Evolutionary conservation across 2,113 vertebrate genomes (phyloP).

Genomic region (Heterocephalus glaber): DNA sequence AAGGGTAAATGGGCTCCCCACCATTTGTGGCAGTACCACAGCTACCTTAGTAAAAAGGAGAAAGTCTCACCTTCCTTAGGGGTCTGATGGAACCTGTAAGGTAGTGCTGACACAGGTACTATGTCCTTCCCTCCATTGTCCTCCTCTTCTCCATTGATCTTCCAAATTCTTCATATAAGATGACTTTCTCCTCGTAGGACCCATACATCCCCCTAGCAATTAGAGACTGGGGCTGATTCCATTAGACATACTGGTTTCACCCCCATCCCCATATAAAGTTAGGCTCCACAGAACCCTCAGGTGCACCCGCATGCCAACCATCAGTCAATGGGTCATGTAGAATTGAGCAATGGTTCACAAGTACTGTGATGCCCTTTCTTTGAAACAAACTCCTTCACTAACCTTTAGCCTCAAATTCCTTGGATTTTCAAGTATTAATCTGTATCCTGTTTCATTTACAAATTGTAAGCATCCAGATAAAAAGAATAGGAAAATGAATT

Average conservation of each 20-base stretch:
- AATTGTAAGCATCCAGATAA: slow-evolving; percentile 7
- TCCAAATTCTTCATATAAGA: not conserved
- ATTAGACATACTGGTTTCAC: not conserved
- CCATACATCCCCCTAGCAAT: not conserved
- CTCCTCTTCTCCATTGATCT: not conserved
- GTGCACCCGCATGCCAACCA: not conserved
- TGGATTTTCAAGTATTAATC: slow-evolving; percentile 51
- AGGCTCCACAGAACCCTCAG: not conserved
- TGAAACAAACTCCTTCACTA: slow-evolving; percentile 1
- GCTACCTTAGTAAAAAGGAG: not conserved
- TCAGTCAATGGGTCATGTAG: not conserved
- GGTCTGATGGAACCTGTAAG: not conserved
- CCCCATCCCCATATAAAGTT: not conserved
- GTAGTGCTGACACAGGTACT: not conserved
- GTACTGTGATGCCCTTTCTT: not conserved
- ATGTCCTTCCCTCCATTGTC: not conserved
- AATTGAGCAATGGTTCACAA: not conserved
- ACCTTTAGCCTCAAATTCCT: not conserved
- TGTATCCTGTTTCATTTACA: slow-evolving; percentile 15
- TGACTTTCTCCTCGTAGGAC: not conserved
- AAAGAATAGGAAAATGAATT: not conserved
- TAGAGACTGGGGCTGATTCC: not conserved
- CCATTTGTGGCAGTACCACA: not conserved
- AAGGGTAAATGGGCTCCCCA: not conserved
- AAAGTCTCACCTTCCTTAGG: not conserved